Percentiles rank a stretch among this genome's conserved stretches.
These are phyloP conservation scores for Asobara japonica DNA, from an alignment of 1,140 invertebrate species.

Conservation along the genomic window DNA sequence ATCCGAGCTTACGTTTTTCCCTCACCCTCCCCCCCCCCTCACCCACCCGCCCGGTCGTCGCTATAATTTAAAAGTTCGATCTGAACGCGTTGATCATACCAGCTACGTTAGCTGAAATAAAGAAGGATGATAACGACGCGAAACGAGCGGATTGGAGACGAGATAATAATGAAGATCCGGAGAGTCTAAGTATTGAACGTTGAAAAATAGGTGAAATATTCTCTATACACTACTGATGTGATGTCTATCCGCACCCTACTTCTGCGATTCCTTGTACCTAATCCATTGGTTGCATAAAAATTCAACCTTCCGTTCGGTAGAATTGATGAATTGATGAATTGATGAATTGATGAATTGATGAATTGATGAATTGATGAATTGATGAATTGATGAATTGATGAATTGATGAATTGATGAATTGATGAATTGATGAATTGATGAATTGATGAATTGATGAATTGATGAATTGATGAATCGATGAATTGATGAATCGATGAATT, in stretches of 20 bases:
- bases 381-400: too few relatives aligned
- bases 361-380: too few relatives aligned
- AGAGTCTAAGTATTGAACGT: neutral
- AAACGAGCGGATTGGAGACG: slow-evolving; percentile 25
- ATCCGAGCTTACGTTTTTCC: slow-evolving; percentile 30
- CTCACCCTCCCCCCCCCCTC: neutral
- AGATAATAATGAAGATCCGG: slow-evolving; percentile 35
- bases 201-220: slow-evolving; percentile 25
- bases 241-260: neutral
- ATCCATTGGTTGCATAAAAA: too few relatives aligned
- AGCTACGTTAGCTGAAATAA: slow-evolving; percentile 31
- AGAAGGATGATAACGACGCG: slow-evolving; percentile 40
- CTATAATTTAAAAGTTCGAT: slow-evolving; percentile 4
- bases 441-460: too few relatives aligned
- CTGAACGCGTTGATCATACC: slow-evolving; percentile 22
- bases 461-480: too few relatives aligned
- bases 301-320: too few relatives aligned
- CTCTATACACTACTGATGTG: neutral
- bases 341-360: too few relatives aligned
- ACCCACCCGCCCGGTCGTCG: neutral
- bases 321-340: too few relatives aligned
- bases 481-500: too few relatives aligned
- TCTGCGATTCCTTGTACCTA: too few relatives aligned
- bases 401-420: too few relatives aligned
- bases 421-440: too few relatives aligned